phyloP scores from a whole-genome alignment of 2,888 invertebrate genomes.

The Epistrophe grossulariae region DNA sequence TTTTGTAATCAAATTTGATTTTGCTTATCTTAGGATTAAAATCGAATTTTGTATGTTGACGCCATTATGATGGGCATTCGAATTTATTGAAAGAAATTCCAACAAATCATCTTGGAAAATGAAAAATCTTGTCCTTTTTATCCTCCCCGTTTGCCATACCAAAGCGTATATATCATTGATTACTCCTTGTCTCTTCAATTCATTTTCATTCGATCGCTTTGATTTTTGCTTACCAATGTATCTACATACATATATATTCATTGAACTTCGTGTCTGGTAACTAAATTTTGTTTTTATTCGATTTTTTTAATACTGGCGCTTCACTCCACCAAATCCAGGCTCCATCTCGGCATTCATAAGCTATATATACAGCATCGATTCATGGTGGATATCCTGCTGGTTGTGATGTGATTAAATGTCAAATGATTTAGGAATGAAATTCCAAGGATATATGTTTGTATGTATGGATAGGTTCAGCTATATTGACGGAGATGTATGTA shows the following conservation, averaged over 20 bases:
- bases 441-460: constrained; percentile 2
- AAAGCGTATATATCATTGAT: constrained; percentile 39
- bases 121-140: neutral
- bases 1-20: constrained; percentile 46
- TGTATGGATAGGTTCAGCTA: no score
- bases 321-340: neutral
- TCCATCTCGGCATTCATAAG: neutral
- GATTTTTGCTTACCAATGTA: constrained; percentile 44
- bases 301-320: neutral
- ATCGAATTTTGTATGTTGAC: constrained; percentile 3
- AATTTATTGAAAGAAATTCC: constrained; percentile 37
- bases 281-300: constrained; percentile 42
- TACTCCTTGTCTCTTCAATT: constrained; percentile 23
- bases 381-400: constrained; percentile 25
- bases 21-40: constrained; percentile 1
- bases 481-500: constrained; percentile 3
- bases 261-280: constrained; percentile 42
- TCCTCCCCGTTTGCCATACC: neutral
- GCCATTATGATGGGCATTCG: constrained; percentile 23
- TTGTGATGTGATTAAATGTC: constrained; percentile 69
- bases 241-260: neutral
- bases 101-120: constrained; percentile 27
- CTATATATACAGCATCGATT: neutral
- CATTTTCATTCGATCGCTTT: constrained; percentile 11
- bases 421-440: constrained; percentile 54